A percentile compares a stretch with the other conserved stretches of the same genome.
phyloP scores from a whole-genome alignment of 2,113 vertebrate genomes.

The Ceyx melanurus region DNA sequence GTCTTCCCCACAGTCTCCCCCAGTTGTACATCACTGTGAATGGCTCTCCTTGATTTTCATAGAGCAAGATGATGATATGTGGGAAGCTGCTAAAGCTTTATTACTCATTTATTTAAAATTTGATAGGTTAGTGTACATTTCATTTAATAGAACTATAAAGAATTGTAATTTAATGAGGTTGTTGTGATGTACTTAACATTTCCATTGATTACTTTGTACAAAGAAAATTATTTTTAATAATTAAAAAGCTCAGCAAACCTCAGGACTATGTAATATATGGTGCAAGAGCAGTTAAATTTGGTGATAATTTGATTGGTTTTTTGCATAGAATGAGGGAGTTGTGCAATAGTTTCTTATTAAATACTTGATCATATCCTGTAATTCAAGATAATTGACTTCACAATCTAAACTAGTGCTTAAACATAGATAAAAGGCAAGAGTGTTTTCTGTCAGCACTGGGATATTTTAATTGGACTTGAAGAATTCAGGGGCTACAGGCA shows the following conservation, averaged over 20 bases:
- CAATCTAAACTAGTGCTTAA: not conserved
- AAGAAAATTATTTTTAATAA: not conserved
- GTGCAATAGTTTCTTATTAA: not conserved
- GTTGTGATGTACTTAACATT: not conserved
- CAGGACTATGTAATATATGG: not conserved
- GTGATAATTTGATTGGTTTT: not conserved
- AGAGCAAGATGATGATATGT: slow-evolving; percentile 96
- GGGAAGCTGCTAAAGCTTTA: slow-evolving; percentile 86
- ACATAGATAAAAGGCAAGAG: not conserved
- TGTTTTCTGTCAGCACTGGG: not conserved
- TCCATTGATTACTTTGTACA: not conserved
- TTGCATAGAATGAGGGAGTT: not conserved
- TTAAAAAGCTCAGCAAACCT: not conserved
- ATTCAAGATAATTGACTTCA: slow-evolving; percentile 4
- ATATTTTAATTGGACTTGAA: not conserved
- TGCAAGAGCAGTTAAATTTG: not conserved
- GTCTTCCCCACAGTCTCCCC: not conserved
- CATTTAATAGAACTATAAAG: not conserved
- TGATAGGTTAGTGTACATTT: slow-evolving; percentile 71
- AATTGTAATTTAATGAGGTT: not conserved
- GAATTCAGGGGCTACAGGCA: not conserved
- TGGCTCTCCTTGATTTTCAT: slow-evolving; percentile 86
- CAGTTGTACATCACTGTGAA: slow-evolving; percentile 76
- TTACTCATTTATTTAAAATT: slow-evolving; percentile 80
- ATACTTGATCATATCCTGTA: not conserved